Evolutionary conservation across 2,113 vertebrate genomes (phyloP).

Genomic region (Tetrao urogallus): DNA sequence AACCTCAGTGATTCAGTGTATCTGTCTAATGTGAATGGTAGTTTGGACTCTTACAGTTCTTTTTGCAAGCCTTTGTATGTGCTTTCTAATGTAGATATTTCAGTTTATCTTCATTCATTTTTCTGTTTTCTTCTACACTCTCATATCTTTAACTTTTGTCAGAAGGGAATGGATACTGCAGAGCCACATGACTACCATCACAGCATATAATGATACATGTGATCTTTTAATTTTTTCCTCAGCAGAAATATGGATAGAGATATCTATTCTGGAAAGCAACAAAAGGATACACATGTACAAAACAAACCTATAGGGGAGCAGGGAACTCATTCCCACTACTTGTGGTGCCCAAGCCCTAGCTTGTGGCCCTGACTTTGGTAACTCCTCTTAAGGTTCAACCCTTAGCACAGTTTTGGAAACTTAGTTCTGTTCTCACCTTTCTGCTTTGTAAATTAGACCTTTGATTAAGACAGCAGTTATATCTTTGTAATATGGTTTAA

Average conservation of each 20-base stretch:
- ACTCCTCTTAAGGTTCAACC: fast-evolving
- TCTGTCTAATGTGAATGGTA: no score
- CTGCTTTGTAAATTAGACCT: neutral
- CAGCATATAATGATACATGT: neutral
- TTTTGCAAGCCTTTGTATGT: neutral
- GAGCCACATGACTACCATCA: neutral
- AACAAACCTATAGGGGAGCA: neutral
- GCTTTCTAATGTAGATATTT: neutral
- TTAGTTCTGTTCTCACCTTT: neutral
- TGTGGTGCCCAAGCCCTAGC: fast-evolving
- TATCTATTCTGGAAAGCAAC: neutral
- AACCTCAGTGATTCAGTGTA: no score
- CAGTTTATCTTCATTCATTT: neutral
- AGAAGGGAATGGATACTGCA: fast-evolving
- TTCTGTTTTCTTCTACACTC: neutral
- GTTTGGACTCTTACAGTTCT: neutral
- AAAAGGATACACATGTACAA: neutral
- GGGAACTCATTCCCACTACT: fast-evolving
- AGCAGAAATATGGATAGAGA: fast-evolving
- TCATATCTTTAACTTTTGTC: neutral
- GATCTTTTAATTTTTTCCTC: fast-evolving
- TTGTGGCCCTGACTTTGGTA: neutral
- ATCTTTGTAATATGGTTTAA: no score
- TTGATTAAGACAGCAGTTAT: neutral
- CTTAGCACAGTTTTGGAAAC: neutral